phyloP scores from a whole-genome alignment of 1,140 invertebrate species.

The Halyomorpha halys region DNA sequence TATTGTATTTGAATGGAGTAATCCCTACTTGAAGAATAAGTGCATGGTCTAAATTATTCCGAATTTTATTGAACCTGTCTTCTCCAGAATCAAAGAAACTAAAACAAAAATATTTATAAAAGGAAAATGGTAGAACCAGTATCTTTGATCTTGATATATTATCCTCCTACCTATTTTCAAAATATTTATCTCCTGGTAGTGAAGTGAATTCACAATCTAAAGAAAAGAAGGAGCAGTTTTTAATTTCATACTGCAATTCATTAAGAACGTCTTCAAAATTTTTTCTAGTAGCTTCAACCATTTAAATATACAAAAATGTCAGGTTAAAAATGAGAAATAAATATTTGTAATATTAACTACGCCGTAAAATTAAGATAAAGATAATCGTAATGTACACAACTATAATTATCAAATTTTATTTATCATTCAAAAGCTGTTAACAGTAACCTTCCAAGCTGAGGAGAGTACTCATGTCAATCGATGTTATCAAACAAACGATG shows the following conservation, averaged over 20 bases:
- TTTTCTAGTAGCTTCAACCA: constrained; percentile 39
- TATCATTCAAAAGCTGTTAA: too few species aligned
- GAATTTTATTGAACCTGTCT: constrained; percentile 50
- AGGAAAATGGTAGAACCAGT: constrained; percentile 12
- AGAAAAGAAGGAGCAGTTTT: constrained; percentile 45
- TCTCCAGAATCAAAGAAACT: constrained; percentile 58
- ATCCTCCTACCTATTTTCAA: constrained; percentile 42
- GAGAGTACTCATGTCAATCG: too few species aligned
- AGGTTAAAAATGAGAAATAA: too few species aligned
- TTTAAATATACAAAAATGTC: constrained; percentile 9
- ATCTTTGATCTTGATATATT: constrained; percentile 20
- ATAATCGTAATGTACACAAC: too few species aligned
- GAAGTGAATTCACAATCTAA: constrained; percentile 60
- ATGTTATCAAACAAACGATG: too few species aligned
- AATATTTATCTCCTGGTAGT: constrained; percentile 39
- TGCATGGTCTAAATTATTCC: constrained; percentile 44
- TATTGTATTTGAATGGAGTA: constrained; percentile 46
- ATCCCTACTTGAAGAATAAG: constrained; percentile 53
- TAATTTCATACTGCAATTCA: constrained; percentile 39
- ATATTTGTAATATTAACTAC: too few species aligned
- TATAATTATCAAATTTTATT: too few species aligned
- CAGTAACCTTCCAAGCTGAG: too few species aligned
- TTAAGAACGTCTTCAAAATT: constrained; percentile 43
- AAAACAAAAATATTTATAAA: constrained; percentile 35
- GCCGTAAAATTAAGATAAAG: too few species aligned